Evolutionary conservation across 2,797 vertebrate species (phyloP).

Genomic region (Rhinichthys osculus): DNA sequence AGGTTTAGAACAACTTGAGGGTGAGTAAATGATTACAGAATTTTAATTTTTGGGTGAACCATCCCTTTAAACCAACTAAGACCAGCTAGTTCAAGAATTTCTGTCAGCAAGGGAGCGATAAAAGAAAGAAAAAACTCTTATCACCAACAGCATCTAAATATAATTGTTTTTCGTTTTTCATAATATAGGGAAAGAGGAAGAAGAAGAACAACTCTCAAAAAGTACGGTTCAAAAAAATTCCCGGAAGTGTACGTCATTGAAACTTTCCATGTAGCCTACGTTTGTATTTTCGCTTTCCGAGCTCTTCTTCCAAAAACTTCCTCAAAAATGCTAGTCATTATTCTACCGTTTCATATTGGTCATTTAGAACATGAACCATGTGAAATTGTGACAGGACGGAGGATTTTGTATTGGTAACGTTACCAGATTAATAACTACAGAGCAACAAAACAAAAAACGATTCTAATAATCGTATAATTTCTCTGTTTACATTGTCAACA

Average conservation of each 20-base stretch:
- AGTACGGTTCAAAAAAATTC: neutral
- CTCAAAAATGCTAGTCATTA: neutral
- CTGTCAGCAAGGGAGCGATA: no score
- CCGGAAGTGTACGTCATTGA: constrained; percentile 20
- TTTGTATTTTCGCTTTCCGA: neutral
- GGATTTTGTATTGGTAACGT: neutral
- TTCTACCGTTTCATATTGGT: neutral
- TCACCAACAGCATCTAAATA: neutral
- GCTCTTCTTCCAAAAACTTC: neutral
- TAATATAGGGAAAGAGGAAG: neutral
- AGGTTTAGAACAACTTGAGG: no score
- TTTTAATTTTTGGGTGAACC: no score
- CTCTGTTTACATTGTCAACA: neutral
- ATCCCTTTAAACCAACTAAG: neutral
- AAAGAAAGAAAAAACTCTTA: neutral
- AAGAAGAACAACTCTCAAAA: neutral
- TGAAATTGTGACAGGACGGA: neutral
- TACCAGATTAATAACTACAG: neutral
- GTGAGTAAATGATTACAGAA: no score
- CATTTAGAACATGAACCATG: neutral
- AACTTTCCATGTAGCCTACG: constrained; percentile 1
- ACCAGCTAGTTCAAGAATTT: neutral
- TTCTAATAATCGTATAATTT: neutral
- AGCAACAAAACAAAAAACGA: rapidly evolving
- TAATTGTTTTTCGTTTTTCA: constrained; percentile 1